Conservation (phyloP, 2,888 invertebrate species). For the Parochlus steinenii region DNA sequence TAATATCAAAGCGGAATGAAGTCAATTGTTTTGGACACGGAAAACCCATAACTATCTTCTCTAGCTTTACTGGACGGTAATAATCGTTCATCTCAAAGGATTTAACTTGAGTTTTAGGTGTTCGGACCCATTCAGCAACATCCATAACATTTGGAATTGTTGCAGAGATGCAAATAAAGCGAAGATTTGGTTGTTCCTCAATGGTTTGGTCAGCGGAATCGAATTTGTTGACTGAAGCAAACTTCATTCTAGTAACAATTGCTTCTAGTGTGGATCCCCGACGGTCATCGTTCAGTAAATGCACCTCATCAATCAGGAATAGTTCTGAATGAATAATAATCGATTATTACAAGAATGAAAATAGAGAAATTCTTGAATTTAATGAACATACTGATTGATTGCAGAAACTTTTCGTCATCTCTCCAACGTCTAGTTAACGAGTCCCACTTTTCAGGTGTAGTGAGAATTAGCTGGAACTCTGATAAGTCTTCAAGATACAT, state of each 20-base stretch:
- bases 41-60: constrained; percentile 55
- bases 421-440: constrained; percentile 58
- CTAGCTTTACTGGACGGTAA: constrained; percentile 55
- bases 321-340: too few relatives aligned
- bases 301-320: constrained; percentile 63
- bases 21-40: constrained; percentile 36
- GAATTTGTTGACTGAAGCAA: too few relatives aligned
- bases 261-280: constrained; percentile 65
- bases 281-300: constrained; percentile 51
- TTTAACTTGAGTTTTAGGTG: constrained; percentile 1
- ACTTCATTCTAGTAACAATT: constrained; percentile 66
- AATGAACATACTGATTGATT: too few relatives aligned
- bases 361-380: too few relatives aligned
- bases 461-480: constrained; percentile 46
- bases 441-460: constrained; percentile 79
- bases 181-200: too few relatives aligned
- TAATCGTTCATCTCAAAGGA: constrained; percentile 47
- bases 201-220: too few relatives aligned
- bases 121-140: constrained; percentile 47
- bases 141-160: constrained; percentile 65
- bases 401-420: constrained; percentile 44
- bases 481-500: constrained; percentile 38
- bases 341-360: too few relatives aligned
- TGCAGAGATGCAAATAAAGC: constrained; percentile 64
- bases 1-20: constrained; percentile 60